Evolutionary conservation across 2,113 vertebrate genomes (phyloP).

Genomic region (Sinosuthora webbiana): DNA sequence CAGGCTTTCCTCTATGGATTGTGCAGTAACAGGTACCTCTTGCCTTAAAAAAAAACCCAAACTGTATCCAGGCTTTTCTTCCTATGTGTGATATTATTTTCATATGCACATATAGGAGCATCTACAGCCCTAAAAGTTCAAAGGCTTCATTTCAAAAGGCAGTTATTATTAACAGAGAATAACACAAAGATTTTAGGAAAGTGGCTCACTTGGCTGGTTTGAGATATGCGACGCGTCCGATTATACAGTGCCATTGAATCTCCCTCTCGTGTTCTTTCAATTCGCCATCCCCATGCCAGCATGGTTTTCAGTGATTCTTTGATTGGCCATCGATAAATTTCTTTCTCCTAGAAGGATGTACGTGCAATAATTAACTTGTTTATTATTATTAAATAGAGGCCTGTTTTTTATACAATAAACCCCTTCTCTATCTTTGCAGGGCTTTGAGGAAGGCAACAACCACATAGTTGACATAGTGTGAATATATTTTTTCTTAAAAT

Average conservation of each 20-base stretch:
- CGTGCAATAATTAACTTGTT: neutral
- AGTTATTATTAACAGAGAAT: neutral
- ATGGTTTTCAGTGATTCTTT: conserved; percentile 94
- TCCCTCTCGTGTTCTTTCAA: conserved; percentile 88
- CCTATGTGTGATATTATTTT: neutral
- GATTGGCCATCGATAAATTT: conserved; percentile 89
- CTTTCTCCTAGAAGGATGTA: conserved; percentile 84
- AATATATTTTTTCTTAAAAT: neutral
- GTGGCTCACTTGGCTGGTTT: conserved; percentile 85
- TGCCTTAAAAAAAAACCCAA: neutral
- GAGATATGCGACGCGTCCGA: conserved; percentile 88
- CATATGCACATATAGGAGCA: neutral
- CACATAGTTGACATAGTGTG: fast-evolving
- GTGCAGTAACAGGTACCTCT: neutral
- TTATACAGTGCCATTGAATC: conserved; percentile 85
- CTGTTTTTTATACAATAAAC: neutral
- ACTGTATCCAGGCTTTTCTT: neutral
- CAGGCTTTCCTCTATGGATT: neutral
- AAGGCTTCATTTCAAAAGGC: neutral
- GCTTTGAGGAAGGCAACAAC: neutral
- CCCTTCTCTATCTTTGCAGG: neutral
- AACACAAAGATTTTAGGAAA: neutral
- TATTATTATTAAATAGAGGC: neutral
- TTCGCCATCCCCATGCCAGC: conserved; percentile 91
- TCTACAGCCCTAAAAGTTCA: neutral